Evolutionary conservation across 1,140 invertebrate species (phyloP).

Genomic region (Elymnias hypermnestra): DNA sequence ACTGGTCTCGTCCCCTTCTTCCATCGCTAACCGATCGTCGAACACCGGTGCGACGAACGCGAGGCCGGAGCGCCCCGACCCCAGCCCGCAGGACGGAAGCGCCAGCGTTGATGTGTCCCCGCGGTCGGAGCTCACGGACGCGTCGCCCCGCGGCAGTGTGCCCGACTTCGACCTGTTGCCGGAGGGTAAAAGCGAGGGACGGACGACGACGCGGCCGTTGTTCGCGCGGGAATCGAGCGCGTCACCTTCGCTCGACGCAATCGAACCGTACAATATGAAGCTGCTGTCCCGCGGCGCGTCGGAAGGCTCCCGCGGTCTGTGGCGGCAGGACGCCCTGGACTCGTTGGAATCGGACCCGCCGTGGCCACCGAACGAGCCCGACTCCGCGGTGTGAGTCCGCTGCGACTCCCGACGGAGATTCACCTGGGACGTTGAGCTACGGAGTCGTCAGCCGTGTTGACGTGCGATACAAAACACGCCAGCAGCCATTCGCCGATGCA

Average conservation of each 20-base stretch:
- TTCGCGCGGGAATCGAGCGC: constrained; percentile 33
- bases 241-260: constrained; percentile 45
- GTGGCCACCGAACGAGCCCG: constrained; percentile 55
- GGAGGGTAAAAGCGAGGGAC: constrained; percentile 35
- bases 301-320: constrained; percentile 48
- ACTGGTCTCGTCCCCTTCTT: constrained; percentile 59
- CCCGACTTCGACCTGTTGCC: constrained; percentile 52
- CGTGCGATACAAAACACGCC: too few relatives aligned
- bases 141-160: constrained; percentile 39
- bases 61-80: constrained; percentile 17
- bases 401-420: too few relatives aligned
- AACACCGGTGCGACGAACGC: constrained; percentile 14
- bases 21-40: constrained; percentile 5
- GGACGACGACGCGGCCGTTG: constrained; percentile 12
- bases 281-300: constrained; percentile 50
- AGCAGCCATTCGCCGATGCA: too few relatives aligned
- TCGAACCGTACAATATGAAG: constrained; percentile 65
- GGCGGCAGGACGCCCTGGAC: constrained; percentile 58
- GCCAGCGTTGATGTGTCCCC: constrained; percentile 41
- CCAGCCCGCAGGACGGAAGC: constrained; percentile 17
- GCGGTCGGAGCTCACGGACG: constrained; percentile 47
- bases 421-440: too few relatives aligned
- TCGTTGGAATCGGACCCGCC: constrained; percentile 54
- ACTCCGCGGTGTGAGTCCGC: constrained; percentile 65
- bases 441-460: too few relatives aligned